Percentiles rank a stretch among this genome's conserved stretches.
Evolutionary conservation across 2,797 vertebrate species (phyloP).

Genomic region (Chaunax sp.): DNA sequence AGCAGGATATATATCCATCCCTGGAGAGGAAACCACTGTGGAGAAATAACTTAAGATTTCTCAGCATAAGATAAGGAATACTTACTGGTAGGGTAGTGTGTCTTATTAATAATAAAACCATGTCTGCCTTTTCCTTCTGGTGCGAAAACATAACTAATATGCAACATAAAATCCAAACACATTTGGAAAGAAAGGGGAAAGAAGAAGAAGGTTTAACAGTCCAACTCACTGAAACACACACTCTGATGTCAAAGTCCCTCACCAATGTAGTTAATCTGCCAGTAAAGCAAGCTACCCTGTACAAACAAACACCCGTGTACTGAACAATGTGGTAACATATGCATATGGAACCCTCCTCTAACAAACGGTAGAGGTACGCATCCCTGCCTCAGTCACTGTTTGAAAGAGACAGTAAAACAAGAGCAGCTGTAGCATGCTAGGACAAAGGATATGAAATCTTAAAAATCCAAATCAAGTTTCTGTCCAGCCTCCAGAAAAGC

Average conservation of each 20-base stretch:
- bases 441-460: slow-evolving; percentile 42
- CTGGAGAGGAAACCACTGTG: no score
- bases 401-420: slow-evolving; percentile 27
- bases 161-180: background rate
- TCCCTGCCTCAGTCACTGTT: slow-evolving; percentile 21
- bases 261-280: background rate
- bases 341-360: background rate
- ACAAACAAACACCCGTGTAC: background rate
- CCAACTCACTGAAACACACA: background rate
- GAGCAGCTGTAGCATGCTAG: slow-evolving; percentile 48
- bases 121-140: no score
- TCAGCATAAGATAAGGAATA: no score
- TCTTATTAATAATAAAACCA: background rate
- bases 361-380: slow-evolving; percentile 46
- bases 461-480: slow-evolving; percentile 49
- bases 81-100: no score
- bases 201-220: background rate
- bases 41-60: no score
- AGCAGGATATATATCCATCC: background rate
- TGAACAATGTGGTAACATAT: slow-evolving; percentile 1
- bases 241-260: slow-evolving; percentile 1
- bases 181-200: background rate
- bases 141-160: background rate
- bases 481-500: slow-evolving; percentile 28
- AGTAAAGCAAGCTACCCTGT: background rate